Base-by-base conservation (phyloP, 1,140 invertebrate species). In the Drosophila cardini region DNA sequence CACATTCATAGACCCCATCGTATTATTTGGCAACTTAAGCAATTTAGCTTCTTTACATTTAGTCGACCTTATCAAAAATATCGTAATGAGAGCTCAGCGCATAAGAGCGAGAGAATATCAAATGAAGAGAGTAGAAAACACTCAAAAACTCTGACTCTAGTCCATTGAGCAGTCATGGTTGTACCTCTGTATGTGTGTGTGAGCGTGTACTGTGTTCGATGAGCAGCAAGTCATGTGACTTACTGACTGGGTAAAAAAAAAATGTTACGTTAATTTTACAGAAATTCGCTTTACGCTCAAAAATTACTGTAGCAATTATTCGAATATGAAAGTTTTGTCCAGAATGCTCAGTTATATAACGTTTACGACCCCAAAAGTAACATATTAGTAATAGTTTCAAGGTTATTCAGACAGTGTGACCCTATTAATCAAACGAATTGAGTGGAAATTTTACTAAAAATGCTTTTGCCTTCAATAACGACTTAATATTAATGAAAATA, bases 31-130 rank as follows among this genome's bases (percentile, higher is more conserved):
- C 64, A 69, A 73, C 64, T 69, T 32, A 55, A 61, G 64, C 64
- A 61, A 3, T 56, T 73, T 40, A 38, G 40, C 38, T 77, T 74
- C 52, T 57, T 77, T 15, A 30, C 26, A 60, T 50, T 81, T 46
- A 40, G 55, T 40, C 65, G 71, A 61, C 78, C 82, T 85, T 86
- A 87, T 86, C 83, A 86, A 67, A 38, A 78, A 65, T 58, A 73
- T 46, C 71, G 40, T 61, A 73, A 60, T 45, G 68, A 67, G 71
- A 71, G 58, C 56, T 10, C 30, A 53, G 15, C 30, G 10, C 13
- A 30, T 26, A 34, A 48, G 5, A 21, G 9, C 36, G 21, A 48
- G 5, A 21, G 9, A 68, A 48, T 57, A 48, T 15, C 30, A 55
- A 30, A 26, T n/a, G 21, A 40, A 53, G 21, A 43, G 61, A 34